Base-by-base conservation (phyloP, 2,888 invertebrate species). In the Drosophila neonasuta region DNA sequence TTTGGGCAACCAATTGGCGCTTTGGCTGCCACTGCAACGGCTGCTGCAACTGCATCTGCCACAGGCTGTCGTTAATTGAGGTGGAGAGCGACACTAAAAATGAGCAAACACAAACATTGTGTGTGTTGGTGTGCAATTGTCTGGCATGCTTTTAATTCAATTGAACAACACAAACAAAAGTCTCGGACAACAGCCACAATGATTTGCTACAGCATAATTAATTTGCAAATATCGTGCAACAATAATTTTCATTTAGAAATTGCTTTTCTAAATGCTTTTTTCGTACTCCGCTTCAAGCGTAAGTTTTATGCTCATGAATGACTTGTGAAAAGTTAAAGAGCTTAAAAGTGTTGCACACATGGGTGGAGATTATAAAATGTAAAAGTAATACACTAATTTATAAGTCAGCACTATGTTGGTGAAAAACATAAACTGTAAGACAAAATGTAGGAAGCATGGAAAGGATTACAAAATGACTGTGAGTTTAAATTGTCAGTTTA, bases 91-190 rank as follows among this genome's bases (percentile, higher is more conserved):
- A 58, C 58, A 48, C 39, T 41, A 41, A 41, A 56, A 71, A 59
- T 50, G 74, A 36, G 39, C 17, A 60, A 36, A 36, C 54, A 60
- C 62, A 64, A 77, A 77, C 73, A 76, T 51, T 61, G 62, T 32
- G 10, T 11, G 32, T 32, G 32, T 32, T 9, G 9, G 36, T 36
- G 66, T 61, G 59, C 85, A 70, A 70, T 76, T 80, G 69, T 55
- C 66, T 56, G 76, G 60, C 66, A 68, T 66, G 80, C 83, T 76
- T 82, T 87, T 75, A 86, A 87, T 87, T 83, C 82, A 87, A 83
- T 83, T 87, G 75, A 66, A 61, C 64, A 75, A 45, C 39, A 61
- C 42, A 32, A 68, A 52, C 42, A 44, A 49, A n/a, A 5, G 36
- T 36, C 20, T 41, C 34, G 36, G 42, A 24, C 49, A 50, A 46